Conservation (phyloP, 2,888 invertebrate genomes). For the Andrena chrysosceles region DNA sequence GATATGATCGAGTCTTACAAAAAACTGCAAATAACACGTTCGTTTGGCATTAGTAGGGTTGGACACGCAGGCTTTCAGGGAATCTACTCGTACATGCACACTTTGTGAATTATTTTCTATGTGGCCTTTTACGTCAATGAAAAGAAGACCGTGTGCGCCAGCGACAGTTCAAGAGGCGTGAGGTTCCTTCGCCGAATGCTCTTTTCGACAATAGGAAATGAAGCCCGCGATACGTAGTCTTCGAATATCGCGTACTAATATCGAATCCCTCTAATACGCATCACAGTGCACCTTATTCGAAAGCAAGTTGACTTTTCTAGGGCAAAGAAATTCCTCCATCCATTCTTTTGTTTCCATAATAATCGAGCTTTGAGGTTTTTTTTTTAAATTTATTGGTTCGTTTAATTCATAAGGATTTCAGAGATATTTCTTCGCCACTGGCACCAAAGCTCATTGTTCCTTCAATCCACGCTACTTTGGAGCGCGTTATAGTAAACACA, state of each 20-base stretch:
- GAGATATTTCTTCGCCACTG: conserved; percentile 38
- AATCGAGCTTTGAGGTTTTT: background rate
- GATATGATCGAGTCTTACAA: conserved; percentile 99
- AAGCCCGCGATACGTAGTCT: conserved; percentile 36
- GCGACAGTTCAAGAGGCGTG: conserved; percentile 62
- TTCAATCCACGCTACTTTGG: background rate
- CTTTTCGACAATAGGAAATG: conserved; percentile 28
- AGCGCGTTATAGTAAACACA: background rate
- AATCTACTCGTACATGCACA: conserved; percentile 68
- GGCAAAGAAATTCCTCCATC: conserved; percentile 31
- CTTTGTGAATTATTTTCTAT: conserved; percentile 54
- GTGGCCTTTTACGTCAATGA: conserved; percentile 43
- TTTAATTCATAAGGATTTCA: background rate
- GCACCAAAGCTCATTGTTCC: conserved; percentile 37
- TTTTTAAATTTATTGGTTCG: background rate
- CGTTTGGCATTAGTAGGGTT: conserved; percentile 55
- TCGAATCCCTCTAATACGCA: conserved; percentile 57
- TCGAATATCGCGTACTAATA: conserved; percentile 33
- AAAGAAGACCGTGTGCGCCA: conserved; percentile 53
- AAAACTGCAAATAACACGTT: conserved; percentile 93
- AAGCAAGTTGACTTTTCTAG: conserved; percentile 20
- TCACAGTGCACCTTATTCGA: conserved; percentile 52
- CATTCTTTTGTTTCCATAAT: background rate
- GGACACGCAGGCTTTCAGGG: background rate
- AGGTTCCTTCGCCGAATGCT: conserved; percentile 49